Evolutionary conservation across 1,140 invertebrate species (phyloP).

Genomic region (Amphibalanus amphitrite): DNA sequence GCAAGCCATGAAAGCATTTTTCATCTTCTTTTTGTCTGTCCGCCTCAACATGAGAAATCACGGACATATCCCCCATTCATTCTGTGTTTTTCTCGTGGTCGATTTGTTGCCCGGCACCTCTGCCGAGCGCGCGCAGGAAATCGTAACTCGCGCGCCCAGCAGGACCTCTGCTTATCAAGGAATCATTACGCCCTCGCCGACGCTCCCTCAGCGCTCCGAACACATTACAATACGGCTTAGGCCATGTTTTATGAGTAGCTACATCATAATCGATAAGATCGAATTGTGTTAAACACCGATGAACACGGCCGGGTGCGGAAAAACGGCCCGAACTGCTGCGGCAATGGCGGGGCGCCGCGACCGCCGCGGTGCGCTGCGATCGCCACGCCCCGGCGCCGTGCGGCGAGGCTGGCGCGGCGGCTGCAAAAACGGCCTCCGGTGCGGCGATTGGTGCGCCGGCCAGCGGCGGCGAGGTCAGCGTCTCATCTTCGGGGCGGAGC

Average conservation of each 20-base stretch:
- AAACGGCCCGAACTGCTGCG: not conserved
- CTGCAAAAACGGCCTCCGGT: too few relatives aligned
- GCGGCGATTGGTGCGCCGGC: not conserved
- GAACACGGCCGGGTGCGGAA: not conserved
- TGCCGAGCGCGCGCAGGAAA: not conserved
- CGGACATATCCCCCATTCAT: not conserved
- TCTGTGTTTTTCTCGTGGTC: not conserved
- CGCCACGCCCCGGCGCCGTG: too few relatives aligned
- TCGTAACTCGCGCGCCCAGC: not conserved
- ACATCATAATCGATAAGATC: conserved; percentile 2
- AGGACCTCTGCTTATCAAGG: not conserved
- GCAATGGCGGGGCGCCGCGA: too few relatives aligned
- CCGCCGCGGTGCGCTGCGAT: too few relatives aligned
- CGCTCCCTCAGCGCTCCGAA: not conserved
- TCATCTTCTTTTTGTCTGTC: not conserved
- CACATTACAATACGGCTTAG: not conserved
- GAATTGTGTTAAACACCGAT: not conserved
- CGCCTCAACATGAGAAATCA: not conserved
- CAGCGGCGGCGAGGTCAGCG: too few relatives aligned
- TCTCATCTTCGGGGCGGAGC: too few relatives aligned
- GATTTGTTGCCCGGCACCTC: not conserved
- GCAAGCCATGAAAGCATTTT: not conserved
- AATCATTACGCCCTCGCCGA: not conserved
- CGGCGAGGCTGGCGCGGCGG: too few relatives aligned
- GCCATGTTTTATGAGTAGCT: not conserved